phyloP scores from a whole-genome alignment of 2,113 vertebrate species.

The Chloebia gouldiae region DNA sequence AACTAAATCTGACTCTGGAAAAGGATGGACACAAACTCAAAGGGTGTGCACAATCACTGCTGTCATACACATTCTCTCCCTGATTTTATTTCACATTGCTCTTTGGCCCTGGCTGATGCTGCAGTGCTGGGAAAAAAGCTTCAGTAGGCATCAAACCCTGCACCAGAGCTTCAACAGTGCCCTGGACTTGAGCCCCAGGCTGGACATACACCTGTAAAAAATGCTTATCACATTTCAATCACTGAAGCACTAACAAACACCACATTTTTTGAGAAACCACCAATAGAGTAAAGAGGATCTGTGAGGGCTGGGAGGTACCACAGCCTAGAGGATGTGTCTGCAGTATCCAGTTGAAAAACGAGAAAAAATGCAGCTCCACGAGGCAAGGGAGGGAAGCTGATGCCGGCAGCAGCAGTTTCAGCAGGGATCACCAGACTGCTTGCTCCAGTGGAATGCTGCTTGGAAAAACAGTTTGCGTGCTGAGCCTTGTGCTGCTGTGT shows the following conservation, averaged over 20 bases:
- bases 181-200: not conserved
- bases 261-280: not conserved
- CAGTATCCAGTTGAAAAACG: not conserved
- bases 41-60: not conserved
- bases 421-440: not conserved
- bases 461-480: not conserved
- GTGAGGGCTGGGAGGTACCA: not conserved
- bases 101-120: not conserved
- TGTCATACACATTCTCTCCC: not conserved
- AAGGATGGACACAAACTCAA: not conserved
- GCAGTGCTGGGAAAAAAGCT: not conserved
- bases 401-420: not conserved
- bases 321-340: not conserved
- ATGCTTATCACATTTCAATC: not conserved
- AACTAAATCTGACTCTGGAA: not conserved
- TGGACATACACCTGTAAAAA: not conserved
- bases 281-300: not conserved
- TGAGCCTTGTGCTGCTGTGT: not conserved
- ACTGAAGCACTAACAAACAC: not conserved
- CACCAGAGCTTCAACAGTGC: not conserved
- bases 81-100: not conserved
- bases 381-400: accelerated
- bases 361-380: not conserved
- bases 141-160: not conserved
- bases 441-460: not conserved